Base-by-base conservation (phyloP, 2,797 vertebrate genomes). In the Sebastes itinus region DNA sequence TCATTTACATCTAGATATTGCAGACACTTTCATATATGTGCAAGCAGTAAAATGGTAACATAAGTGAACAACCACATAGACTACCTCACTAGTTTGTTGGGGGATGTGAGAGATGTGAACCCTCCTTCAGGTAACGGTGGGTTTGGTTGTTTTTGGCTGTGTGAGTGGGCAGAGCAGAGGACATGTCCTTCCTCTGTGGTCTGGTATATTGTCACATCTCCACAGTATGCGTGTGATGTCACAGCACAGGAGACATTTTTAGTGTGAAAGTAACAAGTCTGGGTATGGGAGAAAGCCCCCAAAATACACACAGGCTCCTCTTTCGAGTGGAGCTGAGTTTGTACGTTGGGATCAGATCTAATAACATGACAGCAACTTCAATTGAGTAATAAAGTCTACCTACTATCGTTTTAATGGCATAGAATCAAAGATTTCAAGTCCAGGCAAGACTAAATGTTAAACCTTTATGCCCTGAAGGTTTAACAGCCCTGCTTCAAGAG, bases 141-240 rank as follows among this genome's bases (percentile, higher is more conserved):
- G 10, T n/a, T 30, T 30, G 65, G 46, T 77, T 84, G 52, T 74
- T 83, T 22, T 76, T 84, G 14, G 46, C 20, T 87, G 69, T 78
- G 72, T 85, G 78, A 71, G 73, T 63, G 67, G 86, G 14, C 76
- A 84, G 66, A 82, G 38, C 84, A 77, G 18, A 74, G 78, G 84
- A 81, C 79, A 85, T 86, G 86, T 90, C 81, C 86, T 91, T 87
- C 76, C 75, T 86, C n/a, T 83, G 75, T 88, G 70, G 73, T 87
- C 63, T 85, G 16, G 7, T 81, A 35, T 69, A 54, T 38, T 73
- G 63, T 56, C n/a, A 62, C 42, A 69, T 60, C 32, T 58, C 25
- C 63, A 25, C 23, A 30, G 38, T 27, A 33, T 23, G 42, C 12
- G 7, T 75, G 16, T 64, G 46, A 79, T 58, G 61, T 75, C 78